Base-by-base conservation (phyloP, 2,888 invertebrate genomes). In the Hypolimnas misippus region DNA sequence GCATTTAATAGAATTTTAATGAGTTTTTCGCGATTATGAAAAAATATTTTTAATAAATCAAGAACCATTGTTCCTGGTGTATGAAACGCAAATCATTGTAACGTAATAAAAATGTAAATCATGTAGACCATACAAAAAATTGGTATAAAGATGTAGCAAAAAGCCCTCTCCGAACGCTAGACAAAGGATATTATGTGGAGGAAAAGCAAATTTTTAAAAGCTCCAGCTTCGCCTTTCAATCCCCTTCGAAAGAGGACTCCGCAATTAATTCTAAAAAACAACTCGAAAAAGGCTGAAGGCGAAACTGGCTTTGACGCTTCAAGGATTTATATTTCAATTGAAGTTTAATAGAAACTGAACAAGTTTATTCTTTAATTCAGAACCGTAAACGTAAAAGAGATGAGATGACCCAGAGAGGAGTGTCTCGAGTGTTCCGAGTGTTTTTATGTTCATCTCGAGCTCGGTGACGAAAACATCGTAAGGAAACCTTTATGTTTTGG, bases 151-250 rank as follows among this genome's bases (percentile, higher is more conserved):
- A 33, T 33, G 33, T 33, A 7, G 33, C 33, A 21, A 19, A 35
- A 55, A 54, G 35, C 44, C 10, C n/a, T n/a, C 8, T 10, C 10
- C 44, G 49, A 49, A 25, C 35, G 16, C 4, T 53, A 60, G 59
- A 60, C 53, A 60, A 60, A 60, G 35, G 53, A 60, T 14, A 46
- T 54, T 49, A 19, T 54, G 46, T 60, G n/a, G n/a, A n/a, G 54
- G 17, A 33, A 49, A 54, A 38, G 16, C 4, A 21, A 49, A 59
- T 44, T 60, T 54, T 35, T n/a, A 53, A 53, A 53, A 38, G 16
- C 35, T n/a, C 38, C 16, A 17, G 42, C 42, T 14, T 17, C 35
- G 53, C 35, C 35, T 53, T 38, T 38, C 53, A 53, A 38, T 53
- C 19, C 21, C 21, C 16, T 42, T 3, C 19, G 19, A 17, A 10